Percentiles rank a stretch among this genome's conserved stretches.
Conservation (phyloP, 1,140 invertebrate species). For the Colletes gigas region DNA sequence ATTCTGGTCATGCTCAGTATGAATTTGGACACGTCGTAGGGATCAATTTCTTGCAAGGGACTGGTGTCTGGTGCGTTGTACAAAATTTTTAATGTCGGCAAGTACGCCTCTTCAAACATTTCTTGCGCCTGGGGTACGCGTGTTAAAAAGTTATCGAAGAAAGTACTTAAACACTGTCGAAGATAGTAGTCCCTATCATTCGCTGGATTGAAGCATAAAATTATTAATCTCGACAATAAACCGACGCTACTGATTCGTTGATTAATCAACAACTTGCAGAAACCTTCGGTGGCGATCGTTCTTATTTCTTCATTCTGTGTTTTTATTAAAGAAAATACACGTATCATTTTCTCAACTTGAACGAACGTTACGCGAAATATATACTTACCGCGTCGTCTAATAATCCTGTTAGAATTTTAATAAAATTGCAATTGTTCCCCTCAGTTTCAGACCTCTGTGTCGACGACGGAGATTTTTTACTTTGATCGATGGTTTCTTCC, state of each 20-base stretch:
- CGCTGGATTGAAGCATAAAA: conserved; percentile 84
- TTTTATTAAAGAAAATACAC: conserved; percentile 63
- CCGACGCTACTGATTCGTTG: conserved; percentile 71
- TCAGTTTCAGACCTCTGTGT: conserved; percentile 22
- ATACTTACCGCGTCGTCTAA: conserved; percentile 70
- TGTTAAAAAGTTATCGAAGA: conserved; percentile 83
- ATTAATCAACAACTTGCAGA: conserved; percentile 78
- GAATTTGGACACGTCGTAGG: conserved; percentile 79
- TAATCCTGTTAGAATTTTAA: conserved; percentile 72
- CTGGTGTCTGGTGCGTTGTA: conserved; percentile 87
- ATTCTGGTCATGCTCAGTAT: conserved; percentile 70
- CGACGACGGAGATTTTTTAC: conserved; percentile 55
- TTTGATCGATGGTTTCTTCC: conserved; percentile 45
- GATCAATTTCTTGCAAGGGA: conserved; percentile 86
- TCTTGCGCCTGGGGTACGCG: conserved; percentile 80
- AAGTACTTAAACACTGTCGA: conserved; percentile 82
- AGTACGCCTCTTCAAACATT: conserved; percentile 84
- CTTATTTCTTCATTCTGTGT: conserved; percentile 71
- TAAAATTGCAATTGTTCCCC: conserved; percentile 65
- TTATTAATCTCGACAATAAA: conserved; percentile 82
- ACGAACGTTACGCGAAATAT: background rate
- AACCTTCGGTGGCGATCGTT: conserved; percentile 71
- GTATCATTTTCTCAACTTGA: background rate
- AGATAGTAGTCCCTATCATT: conserved; percentile 81
- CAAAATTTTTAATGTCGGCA: conserved; percentile 86